Percentiles rank a stretch among this genome's conserved stretches.
These are phyloP conservation scores for Enteromius unitaeniatus DNA, from an alignment of 2,797 vertebrate genomes.

Conservation along the genomic window DNA sequence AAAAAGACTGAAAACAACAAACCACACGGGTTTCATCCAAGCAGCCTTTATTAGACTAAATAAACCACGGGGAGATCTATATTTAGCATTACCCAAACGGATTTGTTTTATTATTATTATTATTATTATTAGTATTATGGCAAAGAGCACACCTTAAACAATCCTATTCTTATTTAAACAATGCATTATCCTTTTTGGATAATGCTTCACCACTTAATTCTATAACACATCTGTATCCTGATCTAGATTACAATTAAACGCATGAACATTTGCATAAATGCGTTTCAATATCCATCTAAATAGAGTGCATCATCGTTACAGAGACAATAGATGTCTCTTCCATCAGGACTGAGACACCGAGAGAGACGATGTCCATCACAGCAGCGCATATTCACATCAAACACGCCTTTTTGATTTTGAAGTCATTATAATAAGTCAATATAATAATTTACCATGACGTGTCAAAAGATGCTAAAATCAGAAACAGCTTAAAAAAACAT, in stretches of 20 bases:
- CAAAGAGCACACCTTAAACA: not conserved
- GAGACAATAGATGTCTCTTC: conserved; percentile 41
- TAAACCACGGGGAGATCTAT: not conserved
- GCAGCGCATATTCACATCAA: not conserved
- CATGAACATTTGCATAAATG: not conserved
- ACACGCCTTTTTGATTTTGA: not conserved
- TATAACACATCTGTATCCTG: not conserved
- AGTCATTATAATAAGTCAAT: too few relatives aligned
- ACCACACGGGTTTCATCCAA: not conserved
- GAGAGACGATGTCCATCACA: not conserved
- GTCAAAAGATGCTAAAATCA: conserved; percentile 10
- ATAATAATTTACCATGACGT: not conserved
- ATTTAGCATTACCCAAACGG: not conserved
- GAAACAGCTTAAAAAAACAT: not conserved
- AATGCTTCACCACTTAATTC: not conserved
- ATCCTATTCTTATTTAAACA: not conserved
- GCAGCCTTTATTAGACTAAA: not conserved
- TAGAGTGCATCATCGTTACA: not conserved
- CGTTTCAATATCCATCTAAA: not conserved
- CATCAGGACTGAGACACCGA: conserved; percentile 6
- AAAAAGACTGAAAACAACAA: conserved; percentile 14
- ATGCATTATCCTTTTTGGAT: not conserved
- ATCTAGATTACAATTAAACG: not conserved
- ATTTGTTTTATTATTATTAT: not conserved
- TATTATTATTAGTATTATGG: not conserved